Evolutionary conservation across 2,113 vertebrate species (phyloP).

Genomic region (Ageneiosus marmoratus): DNA sequence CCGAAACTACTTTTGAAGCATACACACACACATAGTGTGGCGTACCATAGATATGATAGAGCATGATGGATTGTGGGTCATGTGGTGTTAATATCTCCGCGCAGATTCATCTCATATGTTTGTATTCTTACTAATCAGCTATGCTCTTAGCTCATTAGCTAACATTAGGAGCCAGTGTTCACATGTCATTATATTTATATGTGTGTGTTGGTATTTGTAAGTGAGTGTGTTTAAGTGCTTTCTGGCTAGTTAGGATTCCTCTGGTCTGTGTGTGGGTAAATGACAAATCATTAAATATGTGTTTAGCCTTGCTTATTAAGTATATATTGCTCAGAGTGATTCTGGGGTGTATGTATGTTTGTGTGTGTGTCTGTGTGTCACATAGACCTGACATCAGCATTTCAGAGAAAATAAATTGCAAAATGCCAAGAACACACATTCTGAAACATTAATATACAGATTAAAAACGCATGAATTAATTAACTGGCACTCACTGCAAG

Average conservation of each 20-base stretch:
- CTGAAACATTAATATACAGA: conserved; percentile 18
- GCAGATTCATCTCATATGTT: neutral
- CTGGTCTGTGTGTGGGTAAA: conserved; percentile 8
- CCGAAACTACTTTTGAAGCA: neutral
- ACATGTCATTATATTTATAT: neutral
- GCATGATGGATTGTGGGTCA: conserved; percentile 7
- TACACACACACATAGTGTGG: neutral
- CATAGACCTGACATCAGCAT: neutral
- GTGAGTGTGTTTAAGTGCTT: too few relatives aligned
- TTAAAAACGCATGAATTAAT: conserved; percentile 20
- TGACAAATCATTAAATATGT: conserved; percentile 47
- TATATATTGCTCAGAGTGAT: conserved; percentile 31
- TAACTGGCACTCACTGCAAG: neutral
- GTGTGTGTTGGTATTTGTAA: neutral
- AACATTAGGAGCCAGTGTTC: conserved; percentile 15
- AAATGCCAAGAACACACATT: neutral
- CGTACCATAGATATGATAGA: neutral
- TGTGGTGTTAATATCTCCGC: conserved; percentile 2
- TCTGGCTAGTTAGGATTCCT: too few relatives aligned
- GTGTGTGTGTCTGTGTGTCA: neutral
- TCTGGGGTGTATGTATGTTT: conserved; percentile 5
- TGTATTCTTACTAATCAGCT: conserved; percentile 7
- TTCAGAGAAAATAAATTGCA: neutral
- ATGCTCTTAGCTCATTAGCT: conserved; percentile 22
- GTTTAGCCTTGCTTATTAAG: conserved; percentile 37